These are phyloP conservation scores for Cyclopterus lumpus DNA, from an alignment of 2,797 vertebrate species.

Conservation along the genomic window DNA sequence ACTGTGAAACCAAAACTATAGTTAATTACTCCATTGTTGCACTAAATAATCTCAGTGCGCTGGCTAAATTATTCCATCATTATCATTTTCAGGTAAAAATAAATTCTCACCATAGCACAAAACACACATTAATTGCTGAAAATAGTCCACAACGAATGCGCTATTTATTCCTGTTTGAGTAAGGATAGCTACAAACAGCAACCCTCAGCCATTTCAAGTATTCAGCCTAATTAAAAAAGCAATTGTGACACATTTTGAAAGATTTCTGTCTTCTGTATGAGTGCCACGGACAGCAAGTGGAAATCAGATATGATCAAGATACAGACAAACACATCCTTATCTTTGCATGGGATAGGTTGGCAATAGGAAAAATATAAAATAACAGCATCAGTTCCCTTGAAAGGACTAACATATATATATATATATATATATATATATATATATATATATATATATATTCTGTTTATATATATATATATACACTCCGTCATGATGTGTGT, in stretches of 20 bases:
- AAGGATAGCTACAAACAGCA: not conserved
- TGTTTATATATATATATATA: too few relatives aligned
- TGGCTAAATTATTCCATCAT: not conserved
- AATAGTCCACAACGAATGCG: not conserved
- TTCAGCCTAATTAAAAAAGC: not conserved
- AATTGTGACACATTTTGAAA: not conserved
- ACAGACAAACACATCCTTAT: not conserved
- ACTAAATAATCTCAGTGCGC: not conserved
- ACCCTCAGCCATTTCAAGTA: not conserved
- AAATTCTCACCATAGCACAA: not conserved
- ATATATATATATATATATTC: too few relatives aligned
- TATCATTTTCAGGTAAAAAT: not conserved
- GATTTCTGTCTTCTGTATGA: not conserved
- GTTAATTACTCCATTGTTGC: not conserved
- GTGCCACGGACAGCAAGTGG: not conserved
- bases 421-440: too few relatives aligned
- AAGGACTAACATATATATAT: too few relatives aligned
- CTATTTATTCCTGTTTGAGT: not conserved
- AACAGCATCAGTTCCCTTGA: not conserved
- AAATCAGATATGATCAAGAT: not conserved
- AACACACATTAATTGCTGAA: conserved; percentile 1
- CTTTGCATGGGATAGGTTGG: not conserved
- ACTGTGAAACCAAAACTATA: not conserved
- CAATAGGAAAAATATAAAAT: not conserved
- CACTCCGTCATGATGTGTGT: too few relatives aligned